phyloP scores from a whole-genome alignment of 2,888 invertebrate genomes.

The Druceiella hillmani region DNA sequence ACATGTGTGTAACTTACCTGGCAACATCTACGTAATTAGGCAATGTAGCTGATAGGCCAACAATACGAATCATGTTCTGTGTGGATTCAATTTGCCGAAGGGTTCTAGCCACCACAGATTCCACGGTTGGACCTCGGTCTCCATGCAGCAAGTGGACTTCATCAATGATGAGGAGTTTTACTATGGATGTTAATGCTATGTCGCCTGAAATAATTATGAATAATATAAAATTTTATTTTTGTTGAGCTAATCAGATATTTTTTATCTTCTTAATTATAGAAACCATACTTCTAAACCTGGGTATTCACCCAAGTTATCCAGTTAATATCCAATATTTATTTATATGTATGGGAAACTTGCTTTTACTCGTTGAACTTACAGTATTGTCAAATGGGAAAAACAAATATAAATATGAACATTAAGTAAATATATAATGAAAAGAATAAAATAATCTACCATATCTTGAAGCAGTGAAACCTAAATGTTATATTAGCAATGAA shows the following conservation, averaged over 20 bases:
- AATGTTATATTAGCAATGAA: neutral
- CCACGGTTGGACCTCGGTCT: constrained; percentile 95
- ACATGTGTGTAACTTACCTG: constrained; percentile 31
- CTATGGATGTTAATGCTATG: constrained; percentile 81
- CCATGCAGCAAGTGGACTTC: constrained; percentile 97
- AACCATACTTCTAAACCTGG: no score
- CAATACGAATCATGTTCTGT: constrained; percentile 93
- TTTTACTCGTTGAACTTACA: no score
- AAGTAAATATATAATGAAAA: no score
- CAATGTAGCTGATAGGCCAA: constrained; percentile 94
- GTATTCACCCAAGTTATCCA: no score
- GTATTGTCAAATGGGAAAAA: no score
- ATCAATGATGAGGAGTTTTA: constrained; percentile 91
- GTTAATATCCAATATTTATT: no score
- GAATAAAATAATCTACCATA: neutral
- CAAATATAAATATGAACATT: no score
- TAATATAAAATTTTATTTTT: constrained; percentile 9
- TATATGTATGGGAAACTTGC: no score
- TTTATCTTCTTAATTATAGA: no score
- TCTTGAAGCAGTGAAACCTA: neutral
- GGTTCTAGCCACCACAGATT: constrained; percentile 94
- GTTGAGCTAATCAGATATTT: no score
- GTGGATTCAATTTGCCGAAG: constrained; percentile 86
- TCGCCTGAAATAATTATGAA: constrained; percentile 55
- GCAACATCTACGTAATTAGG: constrained; percentile 98